Evolutionary conservation across 1,140 invertebrate genomes (phyloP), one percentile per base, ranked within the genome.

Genomic region (Trissolcus basalis): DNA sequence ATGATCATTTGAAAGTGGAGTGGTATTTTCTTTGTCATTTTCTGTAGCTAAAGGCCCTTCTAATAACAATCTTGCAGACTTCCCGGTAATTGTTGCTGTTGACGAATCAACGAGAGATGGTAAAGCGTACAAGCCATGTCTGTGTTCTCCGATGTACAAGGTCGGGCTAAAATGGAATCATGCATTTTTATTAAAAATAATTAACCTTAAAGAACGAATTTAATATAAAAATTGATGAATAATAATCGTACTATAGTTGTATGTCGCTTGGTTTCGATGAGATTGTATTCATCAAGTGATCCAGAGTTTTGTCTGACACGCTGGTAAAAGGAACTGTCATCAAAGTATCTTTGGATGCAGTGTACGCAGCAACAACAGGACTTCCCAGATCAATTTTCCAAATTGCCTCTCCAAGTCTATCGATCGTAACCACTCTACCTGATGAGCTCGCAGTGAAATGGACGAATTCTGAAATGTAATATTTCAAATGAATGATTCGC

Each of bases 361-460:
- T 88, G 86, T 98, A 99, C 59, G 96, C 92, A 0, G 95, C 97
- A 48, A 99, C 94, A 1, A 99, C 93, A 1, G 97, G 97, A 67
- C 96, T 97, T 49, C 93, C 92, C 48, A 96, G 92, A 84, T 98
- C 93, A 12, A 92, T 90, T 79, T 96, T 92, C 97, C 97, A 99
- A 6, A 97, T 84, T 33, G 96, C 89, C 65, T 93, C 91, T 0
- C 95, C 95, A 63, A 91, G 89, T 76, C 91, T 91, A 81, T 95
- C 92, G 44, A 96, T 90, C 0, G 96, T 97, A 36, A 97, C 91
- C 33, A 97, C 90, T 53, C 92, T 89, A 0, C 97, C 97, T 77
- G 92, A 94, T n/a, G 95, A 96, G 78, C 95, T 97, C 0, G 94
- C 95, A 1, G 96, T 92, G 82, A 98, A 95, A 88, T 98, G 96